Conservation (phyloP, 1,140 invertebrate species). For the Drosophila navojoa region DNA sequence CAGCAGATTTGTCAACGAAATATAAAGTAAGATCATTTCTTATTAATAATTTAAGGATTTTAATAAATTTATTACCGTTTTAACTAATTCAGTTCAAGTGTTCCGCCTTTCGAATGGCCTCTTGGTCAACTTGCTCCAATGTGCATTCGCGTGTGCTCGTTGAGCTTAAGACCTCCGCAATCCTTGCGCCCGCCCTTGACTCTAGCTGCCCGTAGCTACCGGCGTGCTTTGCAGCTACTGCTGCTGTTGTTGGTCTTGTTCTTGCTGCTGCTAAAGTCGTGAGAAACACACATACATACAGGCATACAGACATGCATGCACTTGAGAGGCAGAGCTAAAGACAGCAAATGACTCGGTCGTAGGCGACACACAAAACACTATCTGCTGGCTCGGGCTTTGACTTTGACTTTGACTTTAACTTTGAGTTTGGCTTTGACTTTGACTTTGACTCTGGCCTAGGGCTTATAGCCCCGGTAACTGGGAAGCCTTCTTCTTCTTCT, state of each 20-base stretch:
- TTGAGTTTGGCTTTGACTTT: constrained; percentile 11
- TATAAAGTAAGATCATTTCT: no score
- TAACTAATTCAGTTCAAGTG: background rate
- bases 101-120: constrained; percentile 15
- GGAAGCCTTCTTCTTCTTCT: constrained; percentile 38
- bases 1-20: no score
- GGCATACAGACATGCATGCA: constrained; percentile 22
- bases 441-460: constrained; percentile 12
- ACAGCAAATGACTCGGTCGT: constrained; percentile 57
- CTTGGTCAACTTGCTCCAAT: constrained; percentile 24
- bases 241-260: constrained; percentile 4
- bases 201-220: constrained; percentile 62
- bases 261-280: constrained; percentile 53
- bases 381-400: constrained; percentile 50
- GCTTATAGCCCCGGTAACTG: constrained; percentile 19
- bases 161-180: constrained; percentile 9
- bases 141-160: constrained; percentile 24
- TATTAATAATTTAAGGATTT: no score
- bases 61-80: no score
- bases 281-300: constrained; percentile 62
- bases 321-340: constrained; percentile 16
- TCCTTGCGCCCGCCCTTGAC: constrained; percentile 36
- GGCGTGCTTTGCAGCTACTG: constrained; percentile 34
- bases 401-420: constrained; percentile 32
- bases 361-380: constrained; percentile 75